phyloP scores from a whole-genome alignment of 1,140 invertebrate species.

The Philaenus spumarius region DNA sequence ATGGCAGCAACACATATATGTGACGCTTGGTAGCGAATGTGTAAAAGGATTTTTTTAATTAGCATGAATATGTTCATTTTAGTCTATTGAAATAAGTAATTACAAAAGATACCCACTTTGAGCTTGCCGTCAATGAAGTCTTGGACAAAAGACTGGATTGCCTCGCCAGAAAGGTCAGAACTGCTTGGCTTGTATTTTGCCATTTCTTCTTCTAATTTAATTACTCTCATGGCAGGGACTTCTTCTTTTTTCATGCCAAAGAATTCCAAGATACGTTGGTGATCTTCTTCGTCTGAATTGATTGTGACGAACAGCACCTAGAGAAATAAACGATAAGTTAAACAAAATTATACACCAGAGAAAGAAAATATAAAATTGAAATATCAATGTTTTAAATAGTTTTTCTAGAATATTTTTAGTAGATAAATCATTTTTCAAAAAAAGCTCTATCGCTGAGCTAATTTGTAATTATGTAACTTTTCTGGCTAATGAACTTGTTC shows the following conservation, averaged over 20 bases:
- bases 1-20: no score
- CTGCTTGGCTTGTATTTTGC: slow-evolving; percentile 92
- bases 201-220: slow-evolving; percentile 96
- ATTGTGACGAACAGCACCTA: slow-evolving; percentile 90
- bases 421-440: no score
- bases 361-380: background rate
- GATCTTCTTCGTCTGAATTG: slow-evolving; percentile 91
- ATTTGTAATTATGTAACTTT: no score
- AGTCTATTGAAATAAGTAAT: no score
- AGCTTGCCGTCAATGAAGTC: slow-evolving; percentile 87
- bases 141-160: slow-evolving; percentile 77
- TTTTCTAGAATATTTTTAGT: background rate
- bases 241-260: slow-evolving; percentile 95
- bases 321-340: slow-evolving; percentile 28
- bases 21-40: no score
- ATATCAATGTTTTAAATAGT: background rate
- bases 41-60: no score
- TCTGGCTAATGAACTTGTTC: no score
- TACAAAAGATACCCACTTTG: slow-evolving; percentile 57
- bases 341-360: no score
- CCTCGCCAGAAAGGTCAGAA: slow-evolving; percentile 66
- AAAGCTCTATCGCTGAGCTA: no score
- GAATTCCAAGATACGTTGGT: slow-evolving; percentile 96
- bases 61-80: no score
- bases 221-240: slow-evolving; percentile 86